Base-by-base conservation (phyloP, 64 coral and sea anemone genomes). In the Montipora foliosa region DNA sequence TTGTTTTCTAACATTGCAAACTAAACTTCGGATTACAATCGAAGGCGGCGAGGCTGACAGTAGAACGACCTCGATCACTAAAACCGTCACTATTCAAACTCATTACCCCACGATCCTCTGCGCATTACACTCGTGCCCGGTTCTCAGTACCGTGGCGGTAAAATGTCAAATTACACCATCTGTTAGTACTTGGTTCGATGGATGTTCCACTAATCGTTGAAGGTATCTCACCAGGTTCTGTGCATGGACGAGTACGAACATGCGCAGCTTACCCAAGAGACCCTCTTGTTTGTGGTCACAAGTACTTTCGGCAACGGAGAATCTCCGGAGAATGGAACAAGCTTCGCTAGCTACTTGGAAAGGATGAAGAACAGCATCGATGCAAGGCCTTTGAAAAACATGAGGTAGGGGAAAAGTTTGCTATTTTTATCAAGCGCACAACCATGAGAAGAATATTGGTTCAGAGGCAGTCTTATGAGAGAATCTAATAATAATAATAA, bases 251-350 rank as follows among this genome's bases (percentile, higher is more conserved):
- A 93, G 9, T 93, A 93, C 87, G 77, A 85, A 8, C 48, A 64
- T 9, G 64, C 12, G 47, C 83, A 80, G 16, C 76, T 93, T 53
- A 12, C 37, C 20, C 67, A 93, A 47, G 91, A 93, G 47, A 77
- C 11, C 12, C 84, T 93, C 6, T 85, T 93, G 67, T 76, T 93
- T 46, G 83, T 93, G 13, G 91, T 93, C 2, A 47, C 91, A 4
- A 93, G 91, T 22, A 93, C 91, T 0, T 93, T 93, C 59, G 91
- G 91, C 52, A 93, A 93, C 61, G 91, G 91, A 44, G 91, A 88
- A 70, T 70, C 82, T 7, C 82, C 82, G 15, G 82, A 85, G 17
- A 85, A 85, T 70, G 82, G 82, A 5, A 47, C 82, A 8, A 85
- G 61, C 64, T 85, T 85, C 19, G 47, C 29, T 70, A 5, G 13